Base-by-base conservation (phyloP, 2,797 vertebrate genomes). In the Anabacerthia variegaticeps region DNA sequence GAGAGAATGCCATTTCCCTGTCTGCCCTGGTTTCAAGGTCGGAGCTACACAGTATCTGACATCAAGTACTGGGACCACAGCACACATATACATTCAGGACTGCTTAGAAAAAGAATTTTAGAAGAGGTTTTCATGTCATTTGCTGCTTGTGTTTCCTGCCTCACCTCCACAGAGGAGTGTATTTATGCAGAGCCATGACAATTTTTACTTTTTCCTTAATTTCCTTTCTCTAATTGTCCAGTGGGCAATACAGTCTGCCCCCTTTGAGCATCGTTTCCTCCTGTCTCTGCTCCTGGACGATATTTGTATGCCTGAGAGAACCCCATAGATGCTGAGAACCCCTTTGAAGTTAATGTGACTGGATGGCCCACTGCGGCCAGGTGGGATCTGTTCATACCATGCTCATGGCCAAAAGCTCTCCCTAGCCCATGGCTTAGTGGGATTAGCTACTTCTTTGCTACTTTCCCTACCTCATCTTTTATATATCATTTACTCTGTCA, bases 311-410 rank as follows among this genome's bases (percentile, higher is more conserved):
- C 78, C 90, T 61, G 68, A 72, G 84, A 94, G 69, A 86, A 77
- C 37, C 46, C 58, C 58, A 32, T 3, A 34, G 74, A 67, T 86
- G 82, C 78, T 6, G n/a, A 95, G 88, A 83, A 63, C 37, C 74
- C 80, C 65, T 83, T 51, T 95, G 95, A 96, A 96, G 84, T 78
- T 92, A 85, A 84, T 46, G 20, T 9, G 26, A 86, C 75, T 11
- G 21, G 81, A 91, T 2, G 14, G 76, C 54, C 85, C 55, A 23
- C 4, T 85, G 75, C 4, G 2, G 85, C 76, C 93, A 81, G 52
- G 86, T 86, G 89, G 62, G 91, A 93, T 80, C 36, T n/a, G 89
- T 95, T 93, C 85, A 56, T 62, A 59, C 88, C 61, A 72, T 4
- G 10, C 41, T 80, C 69, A 7, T 11, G 32, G 71, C 74, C 54